Evolutionary conservation across 2,113 vertebrate species (phyloP).

Genomic region (Emydura subglobosa): DNA sequence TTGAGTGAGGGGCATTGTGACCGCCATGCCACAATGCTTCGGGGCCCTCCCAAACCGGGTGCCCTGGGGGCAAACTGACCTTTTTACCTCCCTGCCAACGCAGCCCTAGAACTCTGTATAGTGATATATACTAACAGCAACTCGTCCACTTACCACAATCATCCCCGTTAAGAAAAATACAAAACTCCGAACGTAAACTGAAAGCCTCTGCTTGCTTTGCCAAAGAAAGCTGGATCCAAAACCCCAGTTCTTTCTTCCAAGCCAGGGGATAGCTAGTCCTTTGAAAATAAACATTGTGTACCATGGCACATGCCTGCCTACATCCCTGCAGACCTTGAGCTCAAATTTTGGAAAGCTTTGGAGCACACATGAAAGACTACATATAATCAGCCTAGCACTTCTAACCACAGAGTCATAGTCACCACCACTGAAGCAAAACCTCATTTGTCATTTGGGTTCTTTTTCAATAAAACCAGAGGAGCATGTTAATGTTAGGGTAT

Average conservation of each 20-base stretch:
- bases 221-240: background rate
- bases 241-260: background rate
- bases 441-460: conserved; percentile 12
- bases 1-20: too few species aligned
- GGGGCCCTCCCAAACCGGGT: background rate
- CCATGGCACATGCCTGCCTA: conserved; percentile 8
- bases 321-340: background rate
- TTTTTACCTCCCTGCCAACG: background rate
- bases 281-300: background rate
- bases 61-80: background rate
- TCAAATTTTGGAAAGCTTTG: background rate
- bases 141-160: background rate
- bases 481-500: background rate
- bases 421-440: background rate
- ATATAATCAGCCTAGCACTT: background rate
- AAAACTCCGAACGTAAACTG: background rate
- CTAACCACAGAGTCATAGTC: background rate
- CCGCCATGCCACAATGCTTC: background rate
- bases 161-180: background rate
- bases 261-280: background rate
- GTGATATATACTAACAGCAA: background rate
- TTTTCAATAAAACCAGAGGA: background rate
- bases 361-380: background rate
- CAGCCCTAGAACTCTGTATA: background rate
- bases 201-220: background rate